phyloP scores from a whole-genome alignment of 2,888 invertebrate species.

The Noctua fimbriata region DNA sequence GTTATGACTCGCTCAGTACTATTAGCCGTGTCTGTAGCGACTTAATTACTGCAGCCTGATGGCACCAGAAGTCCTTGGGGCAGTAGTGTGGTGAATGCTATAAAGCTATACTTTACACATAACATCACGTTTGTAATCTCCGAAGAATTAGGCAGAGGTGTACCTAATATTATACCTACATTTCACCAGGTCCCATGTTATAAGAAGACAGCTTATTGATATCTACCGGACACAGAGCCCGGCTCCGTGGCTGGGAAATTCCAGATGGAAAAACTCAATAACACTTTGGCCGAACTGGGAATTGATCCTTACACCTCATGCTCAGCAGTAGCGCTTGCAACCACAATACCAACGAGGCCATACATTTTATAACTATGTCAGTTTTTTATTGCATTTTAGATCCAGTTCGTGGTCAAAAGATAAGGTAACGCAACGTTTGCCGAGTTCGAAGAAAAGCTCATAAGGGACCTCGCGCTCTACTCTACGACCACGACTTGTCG shows the following conservation, averaged over 20 bases:
- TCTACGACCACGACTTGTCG: too few relatives aligned
- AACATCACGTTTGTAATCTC: background rate
- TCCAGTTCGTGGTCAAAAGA: too few relatives aligned
- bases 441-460: too few relatives aligned
- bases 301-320: too few relatives aligned
- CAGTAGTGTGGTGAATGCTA: background rate
- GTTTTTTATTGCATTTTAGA: too few relatives aligned
- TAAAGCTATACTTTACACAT: slow-evolving; percentile 11
- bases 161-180: background rate
- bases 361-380: too few relatives aligned
- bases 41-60: slow-evolving; percentile 60
- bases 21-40: slow-evolving; percentile 58
- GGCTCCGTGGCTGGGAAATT: background rate
- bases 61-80: slow-evolving; percentile 28
- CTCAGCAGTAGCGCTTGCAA: too few relatives aligned
- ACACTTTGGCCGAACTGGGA: background rate
- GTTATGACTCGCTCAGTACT: slow-evolving; percentile 56
- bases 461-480: too few relatives aligned
- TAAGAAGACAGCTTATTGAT: background rate
- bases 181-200: background rate
- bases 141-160: background rate
- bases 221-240: background rate
- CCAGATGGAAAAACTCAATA: background rate
- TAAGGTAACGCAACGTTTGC: too few relatives aligned
- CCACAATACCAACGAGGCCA: too few relatives aligned